These are phyloP conservation scores for Polietes domitor DNA, from an alignment of 2,888 invertebrate genomes.

Conservation along the genomic window DNA sequence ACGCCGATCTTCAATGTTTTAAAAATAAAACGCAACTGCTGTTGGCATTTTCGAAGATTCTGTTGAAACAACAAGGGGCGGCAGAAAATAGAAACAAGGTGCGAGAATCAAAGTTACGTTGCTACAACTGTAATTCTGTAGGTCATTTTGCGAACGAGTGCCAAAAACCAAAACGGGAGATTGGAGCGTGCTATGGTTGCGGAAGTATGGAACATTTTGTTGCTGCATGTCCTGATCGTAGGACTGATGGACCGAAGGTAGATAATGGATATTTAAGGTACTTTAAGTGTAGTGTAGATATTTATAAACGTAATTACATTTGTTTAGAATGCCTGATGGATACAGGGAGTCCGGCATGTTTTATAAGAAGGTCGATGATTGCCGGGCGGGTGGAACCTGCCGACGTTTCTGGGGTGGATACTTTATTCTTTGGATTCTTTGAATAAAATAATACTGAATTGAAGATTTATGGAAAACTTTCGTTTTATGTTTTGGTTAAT, in stretches of 20 bases:
- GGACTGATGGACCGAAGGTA: conserved; percentile 1
- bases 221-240: conserved; percentile 39
- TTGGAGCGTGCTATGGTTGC: conserved; percentile 58
- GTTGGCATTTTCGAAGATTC: conserved; percentile 49
- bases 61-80: not conserved
- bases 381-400: not conserved
- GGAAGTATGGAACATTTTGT: conserved; percentile 43
- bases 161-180: conserved; percentile 47
- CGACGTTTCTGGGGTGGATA: not conserved
- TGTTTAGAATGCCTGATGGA: conserved; percentile 42
- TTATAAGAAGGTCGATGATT: conserved; percentile 8
- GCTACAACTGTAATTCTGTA: conserved; percentile 54
- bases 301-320: not conserved
- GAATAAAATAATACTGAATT: conserved; percentile 39
- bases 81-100: too few species aligned
- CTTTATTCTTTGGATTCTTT: conserved; percentile 37
- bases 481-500: conserved; percentile 10
- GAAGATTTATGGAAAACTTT: conserved; percentile 26
- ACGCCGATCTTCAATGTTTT: conserved; percentile 47
- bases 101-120: conserved; percentile 14
- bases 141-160: conserved; percentile 54
- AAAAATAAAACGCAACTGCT: conserved; percentile 48
- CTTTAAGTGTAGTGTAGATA: conserved; percentile 45
- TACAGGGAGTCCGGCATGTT: conserved; percentile 38
- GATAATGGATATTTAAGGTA: conserved; percentile 41